phyloP scores from a whole-genome alignment of 2,113 vertebrate species.

The Phalacrocorax aristotelis region DNA sequence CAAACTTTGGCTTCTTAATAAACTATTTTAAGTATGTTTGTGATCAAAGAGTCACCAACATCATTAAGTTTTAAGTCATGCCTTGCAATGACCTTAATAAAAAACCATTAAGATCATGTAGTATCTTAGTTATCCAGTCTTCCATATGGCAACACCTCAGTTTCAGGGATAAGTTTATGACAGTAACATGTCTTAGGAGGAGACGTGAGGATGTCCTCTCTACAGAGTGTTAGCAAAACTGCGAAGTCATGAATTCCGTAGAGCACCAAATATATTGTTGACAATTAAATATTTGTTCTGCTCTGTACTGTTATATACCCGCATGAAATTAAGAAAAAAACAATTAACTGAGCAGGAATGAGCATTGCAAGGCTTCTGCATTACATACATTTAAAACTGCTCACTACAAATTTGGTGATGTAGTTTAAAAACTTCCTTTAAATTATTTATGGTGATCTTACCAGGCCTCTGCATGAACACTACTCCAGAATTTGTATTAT shows the following conservation, averaged over 20 bases:
- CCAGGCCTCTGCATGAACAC: neutral
- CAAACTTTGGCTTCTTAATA: neutral
- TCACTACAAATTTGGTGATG: neutral
- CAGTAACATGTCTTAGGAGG: constrained; percentile 11
- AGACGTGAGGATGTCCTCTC: neutral
- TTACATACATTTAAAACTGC: neutral
- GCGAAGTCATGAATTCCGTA: neutral
- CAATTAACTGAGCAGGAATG: neutral
- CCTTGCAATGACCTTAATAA: constrained; percentile 52
- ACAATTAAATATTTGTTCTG: neutral
- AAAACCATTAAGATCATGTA: constrained; percentile 42
- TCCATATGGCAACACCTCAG: constrained; percentile 26
- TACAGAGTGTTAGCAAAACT: neutral
- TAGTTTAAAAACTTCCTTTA: neutral
- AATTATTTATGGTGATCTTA: neutral
- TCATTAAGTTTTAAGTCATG: constrained; percentile 20
- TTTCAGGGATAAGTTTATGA: constrained; percentile 33
- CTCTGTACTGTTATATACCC: neutral
- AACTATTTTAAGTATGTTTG: neutral
- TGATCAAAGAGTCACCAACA: neutral
- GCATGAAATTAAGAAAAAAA: neutral
- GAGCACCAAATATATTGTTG: neutral
- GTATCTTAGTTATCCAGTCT: constrained; percentile 48
- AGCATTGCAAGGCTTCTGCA: neutral
- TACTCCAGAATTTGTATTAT: neutral